Evolutionary conservation across 2,113 vertebrate species (phyloP), one percentile per base, ranked within the genome.

Genomic region (Prietella phreatophila): DNA sequence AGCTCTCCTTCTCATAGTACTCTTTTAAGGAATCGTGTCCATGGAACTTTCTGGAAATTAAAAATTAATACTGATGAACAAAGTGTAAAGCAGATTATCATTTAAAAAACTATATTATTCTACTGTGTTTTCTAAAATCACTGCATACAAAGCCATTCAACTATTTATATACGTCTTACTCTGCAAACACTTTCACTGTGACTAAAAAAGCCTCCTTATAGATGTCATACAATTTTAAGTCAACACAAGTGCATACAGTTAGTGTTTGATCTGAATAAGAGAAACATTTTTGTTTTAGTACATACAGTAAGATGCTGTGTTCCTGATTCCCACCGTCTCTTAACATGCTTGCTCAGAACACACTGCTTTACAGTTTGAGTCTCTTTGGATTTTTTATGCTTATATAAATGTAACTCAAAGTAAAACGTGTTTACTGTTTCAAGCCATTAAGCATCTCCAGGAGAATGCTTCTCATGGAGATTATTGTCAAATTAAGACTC

Each of bases 1-100:
- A 99, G 87, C 98, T 99, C 91, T 99, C 98, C 90, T 98, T 95
- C 92, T 99, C 98, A 4, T 99, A 99, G 91, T 99, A 99, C 88
- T 99, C 98, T 93, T 99, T 98, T 91, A 99, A 94, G 63, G 98
- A 97, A 89, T 86, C 93, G 90, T 99, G 98, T 83, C 97, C 97
- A 25, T 99, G 98, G 92, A 99, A 99, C 91, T 99, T 99, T 92
- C 98, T 99, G 91, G 47, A 91, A 93, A 87, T 87, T 0, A 90
- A 63, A 90, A 73, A 85, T 22, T 27, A 20, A 82, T 2, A 88
- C 17, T 65, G 42, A 67, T 33, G 1, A 71, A 30, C 7, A 86
- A 55, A 53, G 0, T 10, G n/a, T 50, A 20, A 56, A 22, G 55
- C 8, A 36, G 15, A 36, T 33, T 19, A 56, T 30, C 15, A 50